A percentile compares a stretch with the other conserved stretches of the same genome.
These are phyloP conservation scores for Brachyptera putata DNA, from an alignment of 2,888 invertebrate genomes.

Conservation along the genomic window DNA sequence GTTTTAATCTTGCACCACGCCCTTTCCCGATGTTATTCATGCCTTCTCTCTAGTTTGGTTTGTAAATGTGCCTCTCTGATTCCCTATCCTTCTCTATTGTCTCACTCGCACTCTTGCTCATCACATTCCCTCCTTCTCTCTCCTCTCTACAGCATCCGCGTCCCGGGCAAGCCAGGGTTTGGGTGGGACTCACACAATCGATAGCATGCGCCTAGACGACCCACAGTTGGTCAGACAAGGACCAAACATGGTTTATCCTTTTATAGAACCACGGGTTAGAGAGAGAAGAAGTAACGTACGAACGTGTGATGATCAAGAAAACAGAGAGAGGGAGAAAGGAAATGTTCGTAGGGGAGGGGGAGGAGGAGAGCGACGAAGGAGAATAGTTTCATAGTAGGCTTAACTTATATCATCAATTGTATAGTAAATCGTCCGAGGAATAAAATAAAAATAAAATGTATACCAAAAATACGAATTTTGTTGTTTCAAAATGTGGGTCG, in stretches of 20 bases:
- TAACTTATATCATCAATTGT: neutral
- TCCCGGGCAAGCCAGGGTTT: slow-evolving; percentile 12
- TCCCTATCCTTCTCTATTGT: neutral
- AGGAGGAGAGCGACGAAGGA: neutral
- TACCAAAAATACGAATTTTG: too few relatives aligned
- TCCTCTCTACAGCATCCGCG: slow-evolving; percentile 8
- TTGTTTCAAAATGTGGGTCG: too few relatives aligned
- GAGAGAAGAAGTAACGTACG: too few relatives aligned
- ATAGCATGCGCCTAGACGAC: neutral
- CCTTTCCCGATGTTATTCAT: neutral
- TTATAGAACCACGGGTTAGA: too few relatives aligned
- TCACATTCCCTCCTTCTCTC: too few relatives aligned
- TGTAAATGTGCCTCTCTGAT: slow-evolving; percentile 8
- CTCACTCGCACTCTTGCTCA: slow-evolving; percentile 1
- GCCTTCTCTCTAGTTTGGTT: slow-evolving; percentile 1
- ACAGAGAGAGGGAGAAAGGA: neutral
- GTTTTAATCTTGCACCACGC: neutral
- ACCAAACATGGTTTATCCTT: slow-evolving; percentile 4
- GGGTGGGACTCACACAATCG: slow-evolving; percentile 14
- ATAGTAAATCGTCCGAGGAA: too few relatives aligned
- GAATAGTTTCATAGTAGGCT: neutral
- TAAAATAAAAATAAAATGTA: too few relatives aligned
- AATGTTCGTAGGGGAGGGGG: neutral
- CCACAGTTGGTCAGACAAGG: neutral
- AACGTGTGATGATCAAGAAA: neutral